Percentiles rank a stretch among this genome's conserved stretches.
Evolutionary conservation across 1,140 invertebrate genomes (phyloP).

Genomic region (Rhopalosiphum maidis): DNA sequence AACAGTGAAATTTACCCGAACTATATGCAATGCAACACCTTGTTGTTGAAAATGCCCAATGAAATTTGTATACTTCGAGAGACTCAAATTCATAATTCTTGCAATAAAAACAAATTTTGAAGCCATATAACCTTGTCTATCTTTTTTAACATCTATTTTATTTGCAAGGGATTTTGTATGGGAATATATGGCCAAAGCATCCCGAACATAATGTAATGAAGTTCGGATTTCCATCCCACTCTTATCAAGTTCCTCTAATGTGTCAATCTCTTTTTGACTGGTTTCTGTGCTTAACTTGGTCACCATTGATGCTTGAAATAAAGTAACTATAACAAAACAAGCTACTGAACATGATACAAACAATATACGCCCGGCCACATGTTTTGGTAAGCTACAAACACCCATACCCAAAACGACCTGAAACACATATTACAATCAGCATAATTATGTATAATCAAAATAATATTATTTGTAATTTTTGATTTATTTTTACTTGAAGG

Average conservation of each 20-base stretch:
- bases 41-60: neutral
- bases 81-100: slow-evolving; percentile 2
- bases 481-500: slow-evolving; percentile 14
- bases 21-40: slow-evolving; percentile 1
- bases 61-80: neutral
- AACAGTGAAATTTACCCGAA: neutral
- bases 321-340: slow-evolving; percentile 25
- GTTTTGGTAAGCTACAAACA: slow-evolving; percentile 23
- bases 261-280: neutral
- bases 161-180: slow-evolving; percentile 9
- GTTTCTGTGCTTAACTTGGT: slow-evolving; percentile 16
- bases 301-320: slow-evolving; percentile 46
- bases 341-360: slow-evolving; percentile 28
- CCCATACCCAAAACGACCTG: slow-evolving; percentile 33
- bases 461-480: no score
- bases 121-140: neutral
- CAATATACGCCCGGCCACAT: neutral
- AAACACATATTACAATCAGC: neutral
- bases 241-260: slow-evolving; percentile 16
- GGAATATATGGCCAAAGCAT: neutral
- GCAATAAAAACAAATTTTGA: neutral
- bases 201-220: neutral
- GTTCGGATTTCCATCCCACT: slow-evolving; percentile 43
- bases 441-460: no score
- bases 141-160: slow-evolving; percentile 28